phyloP scores from a whole-genome alignment of 2,888 invertebrate species.

The Chrysolina haemoptera region DNA sequence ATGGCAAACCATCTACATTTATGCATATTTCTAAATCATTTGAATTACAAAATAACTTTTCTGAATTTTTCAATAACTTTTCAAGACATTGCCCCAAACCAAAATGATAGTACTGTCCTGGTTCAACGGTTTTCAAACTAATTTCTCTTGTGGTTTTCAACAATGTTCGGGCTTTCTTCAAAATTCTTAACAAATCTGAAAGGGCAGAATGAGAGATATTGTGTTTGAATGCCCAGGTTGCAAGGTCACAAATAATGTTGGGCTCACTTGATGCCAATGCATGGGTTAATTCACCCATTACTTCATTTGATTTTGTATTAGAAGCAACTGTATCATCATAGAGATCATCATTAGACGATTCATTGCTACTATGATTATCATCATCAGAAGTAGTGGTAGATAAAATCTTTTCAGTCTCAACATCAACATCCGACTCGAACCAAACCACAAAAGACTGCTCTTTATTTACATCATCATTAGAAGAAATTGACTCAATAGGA shows the following conservation, averaged over 20 bases:
- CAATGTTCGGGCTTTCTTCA: slow-evolving; percentile 4
- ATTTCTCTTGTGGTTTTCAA: slow-evolving; percentile 4
- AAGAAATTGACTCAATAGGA: too few species aligned
- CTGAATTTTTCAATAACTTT: not conserved
- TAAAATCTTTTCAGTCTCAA: not conserved
- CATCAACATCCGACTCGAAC: too few species aligned
- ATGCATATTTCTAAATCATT: not conserved
- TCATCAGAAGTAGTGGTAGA: not conserved
- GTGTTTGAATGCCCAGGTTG: slow-evolving; percentile 16
- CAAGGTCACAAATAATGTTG: not conserved
- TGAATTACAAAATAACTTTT: not conserved
- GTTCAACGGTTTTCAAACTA: not conserved
- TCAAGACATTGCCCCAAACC: too few species aligned
- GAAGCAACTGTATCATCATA: not conserved
- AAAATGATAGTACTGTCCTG: not conserved
- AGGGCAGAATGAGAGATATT: slow-evolving; percentile 15
- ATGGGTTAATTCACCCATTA: not conserved
- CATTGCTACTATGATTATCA: not conserved
- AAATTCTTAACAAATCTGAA: slow-evolving; percentile 11
- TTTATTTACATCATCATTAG: too few species aligned
- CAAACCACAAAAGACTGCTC: too few species aligned
- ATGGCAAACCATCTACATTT: not conserved
- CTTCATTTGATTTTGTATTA: slow-evolving; percentile 1
- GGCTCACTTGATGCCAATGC: not conserved
- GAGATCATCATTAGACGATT: not conserved